Base-by-base conservation (phyloP, 2,113 vertebrate genomes). In the Mohoua ochrocephala region DNA sequence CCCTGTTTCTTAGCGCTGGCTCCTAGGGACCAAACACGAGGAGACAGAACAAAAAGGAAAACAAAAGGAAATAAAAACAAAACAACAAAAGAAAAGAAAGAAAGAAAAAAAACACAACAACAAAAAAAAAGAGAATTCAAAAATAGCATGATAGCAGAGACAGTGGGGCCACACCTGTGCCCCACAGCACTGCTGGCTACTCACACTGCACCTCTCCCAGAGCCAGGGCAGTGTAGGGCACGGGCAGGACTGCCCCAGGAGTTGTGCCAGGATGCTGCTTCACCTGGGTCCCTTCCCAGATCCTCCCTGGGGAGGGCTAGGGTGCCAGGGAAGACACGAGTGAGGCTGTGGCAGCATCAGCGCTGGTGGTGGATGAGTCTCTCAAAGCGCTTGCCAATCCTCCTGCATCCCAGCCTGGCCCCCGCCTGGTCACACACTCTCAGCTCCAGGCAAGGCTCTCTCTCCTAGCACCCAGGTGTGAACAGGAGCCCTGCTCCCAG, bases 1-100 rank as follows among this genome's bases (percentile, higher is more conserved):
- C 98, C 99, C 98, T 99, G 99, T 99, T 99, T 99, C 99, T 99
- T 99, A 99, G 99, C 98, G 98, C 99, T 99, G 98, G 98, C 97
- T 98, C 99, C 99, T 99, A 98, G 98, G 98, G 98, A 98, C 98
- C 98, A 98, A 99, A 99, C 98, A 98, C 96, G 98, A 97, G 98
- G 98, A 99, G 98, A 99, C 96, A 97, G 91, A 97, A 97, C 95
- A 96, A 7, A 94, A 98, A 98, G 97, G 97, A 79, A 75, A 82
- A 81, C 59, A 19, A 76, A 94, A 63, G 54, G 70, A 93, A 95
- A 97, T 54, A 88, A 69, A 98, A 98, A 92, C 16, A 23, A 87
- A 91, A 27, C 14, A 44, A 74, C 2, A 28, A 17, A 31, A 6
- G 17, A 20, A 47, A 13, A 14, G 11, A 97, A 98, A 97, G 98